Conservation (phyloP, 1,140 invertebrate genomes). For the Brachionus rubens region DNA sequence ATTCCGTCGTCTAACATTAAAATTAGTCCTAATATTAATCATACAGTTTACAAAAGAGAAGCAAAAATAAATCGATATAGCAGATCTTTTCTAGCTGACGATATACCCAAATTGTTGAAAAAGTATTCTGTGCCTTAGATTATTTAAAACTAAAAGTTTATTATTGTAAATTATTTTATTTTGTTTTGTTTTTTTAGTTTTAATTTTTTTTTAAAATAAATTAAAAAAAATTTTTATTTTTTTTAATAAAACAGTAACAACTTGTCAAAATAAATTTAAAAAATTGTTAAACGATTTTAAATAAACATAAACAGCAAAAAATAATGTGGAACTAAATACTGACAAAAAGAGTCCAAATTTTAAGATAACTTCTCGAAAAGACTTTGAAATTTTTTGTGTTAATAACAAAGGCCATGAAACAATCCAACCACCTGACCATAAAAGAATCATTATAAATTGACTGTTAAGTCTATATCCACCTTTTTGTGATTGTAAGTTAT, state of each 20-base stretch:
- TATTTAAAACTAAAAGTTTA: neutral
- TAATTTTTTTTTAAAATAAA: neutral
- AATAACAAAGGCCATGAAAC: neutral
- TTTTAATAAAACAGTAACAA: no score
- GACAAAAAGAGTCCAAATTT: neutral
- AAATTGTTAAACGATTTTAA: no score
- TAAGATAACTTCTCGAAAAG: neutral
- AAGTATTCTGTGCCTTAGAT: conserved; percentile 34
- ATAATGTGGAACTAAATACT: neutral
- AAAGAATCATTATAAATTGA: neutral
- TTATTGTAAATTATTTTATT: neutral
- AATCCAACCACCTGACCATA: neutral
- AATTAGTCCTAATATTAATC: neutral
- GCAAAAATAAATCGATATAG: neutral
- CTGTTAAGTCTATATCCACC: neutral
- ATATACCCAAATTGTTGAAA: conserved; percentile 44
- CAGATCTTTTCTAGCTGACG: conserved; percentile 14
- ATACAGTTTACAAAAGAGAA: neutral
- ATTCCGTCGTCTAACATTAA: neutral
- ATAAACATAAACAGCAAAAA: neutral
- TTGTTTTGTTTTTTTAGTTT: neutral
- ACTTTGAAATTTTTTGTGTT: neutral
- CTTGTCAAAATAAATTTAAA: no score
- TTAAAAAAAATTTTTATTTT: no score
- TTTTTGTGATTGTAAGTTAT: neutral